Evolutionary conservation across 2,888 invertebrate species (phyloP).

Genomic region (Heliothis peltigera): DNA sequence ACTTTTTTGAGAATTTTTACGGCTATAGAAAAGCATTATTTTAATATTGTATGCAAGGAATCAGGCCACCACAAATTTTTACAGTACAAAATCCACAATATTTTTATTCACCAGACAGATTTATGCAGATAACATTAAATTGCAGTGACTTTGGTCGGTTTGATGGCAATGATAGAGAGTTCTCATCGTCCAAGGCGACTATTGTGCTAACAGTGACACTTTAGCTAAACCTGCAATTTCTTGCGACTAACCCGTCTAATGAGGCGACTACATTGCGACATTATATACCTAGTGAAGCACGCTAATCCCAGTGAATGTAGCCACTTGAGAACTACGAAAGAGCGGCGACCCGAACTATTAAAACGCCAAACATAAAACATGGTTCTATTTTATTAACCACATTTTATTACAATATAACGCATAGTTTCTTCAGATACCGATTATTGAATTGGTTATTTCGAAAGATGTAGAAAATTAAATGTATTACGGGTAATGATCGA

Average conservation of each 20-base stretch:
- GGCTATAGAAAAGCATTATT: conserved; percentile 1
- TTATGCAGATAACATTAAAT: conserved; percentile 37
- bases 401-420: conserved; percentile 17
- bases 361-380: conserved; percentile 20
- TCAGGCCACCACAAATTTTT: not conserved
- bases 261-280: conserved; percentile 63
- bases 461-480: conserved; percentile 11
- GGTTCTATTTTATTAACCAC: conserved; percentile 26
- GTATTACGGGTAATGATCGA: conserved; percentile 19
- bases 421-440: conserved; percentile 9
- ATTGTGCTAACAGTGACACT: conserved; percentile 53
- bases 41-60: not conserved
- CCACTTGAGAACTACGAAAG: conserved; percentile 47
- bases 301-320: conserved; percentile 61
- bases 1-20: not conserved
- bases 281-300: conserved; percentile 41
- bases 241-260: conserved; percentile 61
- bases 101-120: conserved; percentile 18
- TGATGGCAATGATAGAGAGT: conserved; percentile 58
- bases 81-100: conserved; percentile 14
- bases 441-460: conserved; percentile 30
- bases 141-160: conserved; percentile 49
- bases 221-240: conserved; percentile 43
- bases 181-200: conserved; percentile 61
- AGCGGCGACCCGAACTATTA: conserved; percentile 28